These are phyloP conservation scores for Clostera curtula DNA, from an alignment of 2,888 invertebrate species.

Conservation along the genomic window DNA sequence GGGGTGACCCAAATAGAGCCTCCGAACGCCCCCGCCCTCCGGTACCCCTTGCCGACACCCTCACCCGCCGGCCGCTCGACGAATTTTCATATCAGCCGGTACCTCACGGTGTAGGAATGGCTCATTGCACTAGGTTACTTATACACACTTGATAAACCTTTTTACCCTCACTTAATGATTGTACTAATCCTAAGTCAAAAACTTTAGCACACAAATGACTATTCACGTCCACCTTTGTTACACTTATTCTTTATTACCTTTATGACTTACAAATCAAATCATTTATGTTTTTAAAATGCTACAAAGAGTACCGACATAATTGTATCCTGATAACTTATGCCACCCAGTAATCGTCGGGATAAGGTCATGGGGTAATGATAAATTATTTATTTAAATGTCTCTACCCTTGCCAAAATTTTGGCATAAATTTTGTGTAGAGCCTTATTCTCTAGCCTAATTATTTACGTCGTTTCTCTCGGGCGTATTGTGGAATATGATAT, in stretches of 20 bases:
- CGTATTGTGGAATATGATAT: not conserved
- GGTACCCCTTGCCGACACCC: slow-evolving; percentile 33
- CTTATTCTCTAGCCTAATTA: not conserved
- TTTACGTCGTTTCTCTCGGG: not conserved
- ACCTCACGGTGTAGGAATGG: slow-evolving; percentile 58
- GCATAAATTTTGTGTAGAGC: slow-evolving; percentile 12
- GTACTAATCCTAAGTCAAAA: too few relatives aligned
- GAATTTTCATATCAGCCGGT: slow-evolving; percentile 72
- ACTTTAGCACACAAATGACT: too few relatives aligned
- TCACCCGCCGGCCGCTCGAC: slow-evolving; percentile 50
- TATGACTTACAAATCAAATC: slow-evolving; percentile 55
- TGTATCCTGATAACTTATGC: too few relatives aligned
- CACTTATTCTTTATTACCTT: too few relatives aligned
- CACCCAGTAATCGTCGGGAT: too few relatives aligned
- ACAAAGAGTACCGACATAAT: too few relatives aligned
- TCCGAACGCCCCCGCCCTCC: slow-evolving; percentile 50
- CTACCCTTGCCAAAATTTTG: slow-evolving; percentile 28
- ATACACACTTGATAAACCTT: too few relatives aligned
- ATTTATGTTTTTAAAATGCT: too few relatives aligned
- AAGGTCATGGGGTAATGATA: too few relatives aligned
- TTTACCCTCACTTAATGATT: too few relatives aligned
- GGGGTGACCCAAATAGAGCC: slow-evolving; percentile 75
- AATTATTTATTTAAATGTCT: slow-evolving; percentile 43
- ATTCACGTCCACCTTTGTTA: too few relatives aligned
- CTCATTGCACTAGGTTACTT: slow-evolving; percentile 49